Evolutionary conservation across 2,113 vertebrate genomes (phyloP).

Genomic region (Catharus minimus): DNA sequence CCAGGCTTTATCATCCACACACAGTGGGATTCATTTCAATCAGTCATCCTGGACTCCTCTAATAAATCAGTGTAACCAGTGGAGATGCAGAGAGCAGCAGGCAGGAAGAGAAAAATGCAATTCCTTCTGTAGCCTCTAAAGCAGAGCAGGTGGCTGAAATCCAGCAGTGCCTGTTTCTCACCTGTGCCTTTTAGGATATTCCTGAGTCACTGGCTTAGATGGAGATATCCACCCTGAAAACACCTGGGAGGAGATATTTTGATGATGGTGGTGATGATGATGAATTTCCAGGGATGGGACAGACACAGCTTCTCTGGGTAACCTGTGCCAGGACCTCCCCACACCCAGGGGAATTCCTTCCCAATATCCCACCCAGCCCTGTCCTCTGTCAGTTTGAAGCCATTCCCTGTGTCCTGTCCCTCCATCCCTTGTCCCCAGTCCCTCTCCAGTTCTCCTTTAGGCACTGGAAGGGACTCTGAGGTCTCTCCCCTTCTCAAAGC

Average conservation of each 20-base stretch:
- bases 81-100: not conserved
- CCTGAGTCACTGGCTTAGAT: not conserved
- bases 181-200: not conserved
- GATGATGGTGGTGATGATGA: not conserved
- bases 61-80: accelerated
- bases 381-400: not conserved
- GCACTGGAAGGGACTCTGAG: not conserved
- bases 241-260: not conserved
- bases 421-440: not conserved
- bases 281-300: not conserved
- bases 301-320: not conserved
- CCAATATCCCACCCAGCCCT: accelerated
- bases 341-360: not conserved
- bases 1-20: not conserved
- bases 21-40: not conserved
- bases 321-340: not conserved
- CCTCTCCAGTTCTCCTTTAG: not conserved
- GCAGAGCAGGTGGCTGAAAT: not conserved
- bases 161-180: not conserved
- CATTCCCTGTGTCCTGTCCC: not conserved
- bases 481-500: not conserved
- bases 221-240: not conserved
- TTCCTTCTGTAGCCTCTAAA: not conserved
- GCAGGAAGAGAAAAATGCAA: not conserved
- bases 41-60: accelerated